Evolutionary conservation across 1,140 invertebrate genomes (phyloP).

Genomic region (Mycetomoellerius zeteki): DNA sequence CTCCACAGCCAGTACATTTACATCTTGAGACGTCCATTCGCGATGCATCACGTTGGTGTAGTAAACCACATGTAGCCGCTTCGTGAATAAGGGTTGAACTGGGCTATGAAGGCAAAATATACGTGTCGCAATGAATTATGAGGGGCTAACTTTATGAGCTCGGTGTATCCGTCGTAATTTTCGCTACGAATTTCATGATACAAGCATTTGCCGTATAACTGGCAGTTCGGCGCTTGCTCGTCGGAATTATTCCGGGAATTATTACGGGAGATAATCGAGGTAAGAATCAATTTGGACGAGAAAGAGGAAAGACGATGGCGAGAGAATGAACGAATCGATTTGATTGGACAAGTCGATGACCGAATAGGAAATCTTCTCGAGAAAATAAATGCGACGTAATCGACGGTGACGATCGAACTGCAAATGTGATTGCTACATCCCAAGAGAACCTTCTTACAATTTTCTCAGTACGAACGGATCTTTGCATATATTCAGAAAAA

Average conservation of each 20-base stretch:
- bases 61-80: slow-evolving; percentile 40
- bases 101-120: slow-evolving; percentile 52
- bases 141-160: slow-evolving; percentile 43
- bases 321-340: background rate
- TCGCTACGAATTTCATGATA: slow-evolving; percentile 42
- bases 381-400: slow-evolving; percentile 29
- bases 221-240: too few species aligned
- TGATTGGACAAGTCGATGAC: background rate
- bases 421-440: slow-evolving; percentile 28
- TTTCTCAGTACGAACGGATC: slow-evolving; percentile 35
- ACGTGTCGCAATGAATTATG: slow-evolving; percentile 64
- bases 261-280: slow-evolving; percentile 26
- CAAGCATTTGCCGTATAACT: background rate
- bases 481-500: background rate
- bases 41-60: slow-evolving; percentile 19
- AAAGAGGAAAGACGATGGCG: background rate
- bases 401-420: slow-evolving; percentile 4
- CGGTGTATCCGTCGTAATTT: slow-evolving; percentile 45
- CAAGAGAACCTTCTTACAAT: background rate
- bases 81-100: slow-evolving; percentile 55
- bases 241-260: slow-evolving; percentile 42
- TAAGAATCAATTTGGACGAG: background rate
- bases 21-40: slow-evolving; percentile 60
- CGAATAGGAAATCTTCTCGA: background rate
- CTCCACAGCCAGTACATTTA: background rate